These are phyloP conservation scores for Pseudomyrmex cubaensis DNA, from an alignment of 1,140 invertebrate species.

Conservation along the genomic window DNA sequence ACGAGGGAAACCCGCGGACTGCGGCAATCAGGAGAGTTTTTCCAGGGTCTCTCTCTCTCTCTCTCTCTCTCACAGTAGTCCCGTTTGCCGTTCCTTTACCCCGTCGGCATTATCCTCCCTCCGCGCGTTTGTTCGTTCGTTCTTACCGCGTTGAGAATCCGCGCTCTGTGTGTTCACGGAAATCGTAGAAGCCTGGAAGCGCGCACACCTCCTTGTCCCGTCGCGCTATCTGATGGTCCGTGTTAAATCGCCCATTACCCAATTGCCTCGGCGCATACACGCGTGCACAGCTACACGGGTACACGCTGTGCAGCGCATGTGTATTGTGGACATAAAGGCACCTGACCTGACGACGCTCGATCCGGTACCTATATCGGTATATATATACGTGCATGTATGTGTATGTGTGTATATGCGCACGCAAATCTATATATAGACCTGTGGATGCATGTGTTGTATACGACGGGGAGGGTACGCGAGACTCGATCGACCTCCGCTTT, in stretches of 20 bases:
- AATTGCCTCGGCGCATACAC: conserved; percentile 65
- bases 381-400: not conserved
- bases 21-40: conserved; percentile 76
- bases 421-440: not conserved
- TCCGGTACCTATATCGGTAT: not conserved
- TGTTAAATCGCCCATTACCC: conserved; percentile 81
- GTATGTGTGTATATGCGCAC: not conserved
- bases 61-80: conserved; percentile 9
- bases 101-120: conserved; percentile 33
- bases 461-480: not conserved
- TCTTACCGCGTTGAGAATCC: conserved; percentile 41
- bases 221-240: conserved; percentile 77
- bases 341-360: conserved; percentile 34
- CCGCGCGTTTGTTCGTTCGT: conserved; percentile 14
- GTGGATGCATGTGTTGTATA: too few relatives aligned
- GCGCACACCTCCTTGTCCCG: conserved; percentile 68
- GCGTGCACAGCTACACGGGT: conserved; percentile 25
- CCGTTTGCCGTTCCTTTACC: conserved; percentile 27
- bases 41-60: conserved; percentile 38
- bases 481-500: conserved; percentile 59
- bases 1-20: conserved; percentile 43
- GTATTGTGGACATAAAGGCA: conserved; percentile 41
- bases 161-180: conserved; percentile 34
- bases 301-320: not conserved
- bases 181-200: conserved; percentile 46